Base-by-base conservation (phyloP, 2,888 invertebrate genomes). In the Hecatera dysodea region DNA sequence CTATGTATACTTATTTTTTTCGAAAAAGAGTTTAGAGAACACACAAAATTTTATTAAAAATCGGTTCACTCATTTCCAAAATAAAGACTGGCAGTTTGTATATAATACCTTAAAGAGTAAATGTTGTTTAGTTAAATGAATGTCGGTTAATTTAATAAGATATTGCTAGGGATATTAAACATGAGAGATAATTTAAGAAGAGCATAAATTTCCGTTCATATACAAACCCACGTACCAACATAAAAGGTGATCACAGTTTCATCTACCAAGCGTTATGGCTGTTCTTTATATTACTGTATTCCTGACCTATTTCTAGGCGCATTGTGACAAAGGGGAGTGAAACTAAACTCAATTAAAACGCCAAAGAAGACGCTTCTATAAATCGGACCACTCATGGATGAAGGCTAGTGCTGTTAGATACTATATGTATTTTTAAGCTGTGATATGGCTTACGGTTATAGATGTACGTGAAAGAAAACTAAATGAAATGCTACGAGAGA, bases 331-430 rank as follows among this genome's bases (percentile, higher is more conserved):
- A 79, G 50, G 22, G 12, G 2, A 62, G 22, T 33, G 36, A 55
- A 48, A 44, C 61, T 24, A 24, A 66, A 57, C 75, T 80, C 66
- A 53, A 66, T 80, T 53, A 57, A 36, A 57, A 15, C n/a, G n/a
- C 17, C 50, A 57, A 50, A 71, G 72, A 72, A 52, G 50, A 52
- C 15, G 24, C 36, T 59, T 39, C 55, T 15, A 61, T 70, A 29
- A 78, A 78, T 71, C 56, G 39, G 62, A 52, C 72, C 50, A 73
- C 24, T n/a, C 15, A 24, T 44, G 15, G 57, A 59, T 59, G 48
- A 27, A 36, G 33, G 48, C n/a, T 44, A n/a, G 19, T 29, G 44
- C 24, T 59, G 52, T 53, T 29, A 77, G 6, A 17, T 8, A 59
- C n/a, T n/a, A n/a, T n/a, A n/a, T n/a, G n/a, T 53, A 53, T 77